Evolutionary conservation across 1,140 invertebrate genomes (phyloP), one percentile per base, ranked within the genome.

Genomic region (Nebria ingens): DNA sequence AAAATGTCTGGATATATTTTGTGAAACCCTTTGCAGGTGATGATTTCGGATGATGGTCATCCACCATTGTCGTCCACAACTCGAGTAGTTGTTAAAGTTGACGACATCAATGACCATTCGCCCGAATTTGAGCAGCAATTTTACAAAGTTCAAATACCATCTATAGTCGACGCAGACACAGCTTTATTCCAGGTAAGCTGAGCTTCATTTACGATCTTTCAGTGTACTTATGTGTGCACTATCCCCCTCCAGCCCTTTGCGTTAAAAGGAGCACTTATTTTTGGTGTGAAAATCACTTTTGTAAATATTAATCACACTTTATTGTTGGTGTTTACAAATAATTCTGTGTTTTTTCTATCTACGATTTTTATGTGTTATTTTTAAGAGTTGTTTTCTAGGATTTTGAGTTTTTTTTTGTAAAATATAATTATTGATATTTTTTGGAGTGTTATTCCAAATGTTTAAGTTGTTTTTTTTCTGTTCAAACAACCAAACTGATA

Each of bases 51-150:
- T 72, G 85, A 88, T 69, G 89, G 86, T 29, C 69, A 65, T 1
- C 89, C 88, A 13, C 65, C 77, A 2, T 74, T 94, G 53, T 83
- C 85, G 2, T 93, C 90, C 2, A 87, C 85, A 2, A 91, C 89
- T 12, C 80, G 89, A 57, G 85, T 97, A 23, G 80, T 90, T 20
- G 80, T 97, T 38, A 75, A 80, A 53, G 84, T 97, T 6, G 74
- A 79, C 19, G 91, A 95, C 71, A 75, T 89, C 56, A 94, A 95
- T 73, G 92, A 95, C 69, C 82, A 89, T 65, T 77, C 79, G 38
- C 90, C 89, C 0, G 79, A 82, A 61, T 94, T 94, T 70, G 82
- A 86, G 61, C 84, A 91, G 64, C 79, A 81, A 53, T 83, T 86
- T 59, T 91, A 93, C 71, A 84, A 86, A 60, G 78, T 93, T 54